Conservation (phyloP, 1,140 invertebrate genomes). For the Leptinotarsa lineolata region DNA sequence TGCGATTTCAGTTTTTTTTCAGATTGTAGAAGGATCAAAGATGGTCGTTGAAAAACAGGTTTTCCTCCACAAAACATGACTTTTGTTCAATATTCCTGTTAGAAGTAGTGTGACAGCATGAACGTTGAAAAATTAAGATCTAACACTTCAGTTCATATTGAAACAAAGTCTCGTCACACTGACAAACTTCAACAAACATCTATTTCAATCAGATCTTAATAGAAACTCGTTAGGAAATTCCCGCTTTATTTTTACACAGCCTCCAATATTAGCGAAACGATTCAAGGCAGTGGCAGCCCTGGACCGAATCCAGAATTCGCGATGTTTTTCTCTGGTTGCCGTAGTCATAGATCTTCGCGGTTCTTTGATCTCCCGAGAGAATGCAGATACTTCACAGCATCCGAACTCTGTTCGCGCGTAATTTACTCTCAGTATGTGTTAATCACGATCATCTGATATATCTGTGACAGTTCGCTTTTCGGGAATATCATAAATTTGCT, state of each 20-base stretch:
- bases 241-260: background rate
- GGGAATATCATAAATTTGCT: conserved; percentile 13
- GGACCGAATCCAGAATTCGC: conserved; percentile 40
- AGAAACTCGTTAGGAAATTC: background rate
- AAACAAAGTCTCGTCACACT: no score
- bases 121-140: no score
- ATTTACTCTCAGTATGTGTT: conserved; percentile 44
- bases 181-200: background rate
- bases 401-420: conserved; percentile 41
- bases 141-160: no score
- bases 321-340: conserved; percentile 36
- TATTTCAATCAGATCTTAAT: background rate
- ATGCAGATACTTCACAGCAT: conserved; percentile 44
- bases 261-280: background rate
- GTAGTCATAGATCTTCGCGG: conserved; percentile 37
- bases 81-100: no score
- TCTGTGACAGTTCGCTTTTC: conserved; percentile 13
- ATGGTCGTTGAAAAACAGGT: no score
- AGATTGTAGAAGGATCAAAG: no score
- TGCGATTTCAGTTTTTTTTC: no score
- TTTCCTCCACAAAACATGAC: no score
- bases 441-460: conserved; percentile 41
- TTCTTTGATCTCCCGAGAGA: conserved; percentile 39
- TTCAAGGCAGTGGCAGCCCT: conserved; percentile 14
- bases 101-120: no score